These are phyloP conservation scores for Blastobasis adustella DNA, from an alignment of 2,888 invertebrate genomes.

Conservation along the genomic window DNA sequence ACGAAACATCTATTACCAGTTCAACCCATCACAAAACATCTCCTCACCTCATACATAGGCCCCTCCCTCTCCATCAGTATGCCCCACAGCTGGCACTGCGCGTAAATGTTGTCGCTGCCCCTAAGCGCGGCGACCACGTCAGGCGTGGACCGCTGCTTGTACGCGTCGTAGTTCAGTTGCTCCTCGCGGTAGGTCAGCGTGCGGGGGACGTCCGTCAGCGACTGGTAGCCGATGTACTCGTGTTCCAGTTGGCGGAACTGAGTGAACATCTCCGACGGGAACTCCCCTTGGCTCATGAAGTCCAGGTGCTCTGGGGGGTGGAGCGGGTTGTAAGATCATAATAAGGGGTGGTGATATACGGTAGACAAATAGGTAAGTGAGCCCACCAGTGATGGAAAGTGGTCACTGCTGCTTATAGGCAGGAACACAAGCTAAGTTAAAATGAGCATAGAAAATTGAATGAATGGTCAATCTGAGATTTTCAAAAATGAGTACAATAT, in stretches of 20 bases:
- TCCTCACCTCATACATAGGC: conserved; percentile 81
- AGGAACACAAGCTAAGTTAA: too few species aligned
- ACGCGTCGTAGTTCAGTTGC: conserved; percentile 70
- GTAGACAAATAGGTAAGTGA: too few species aligned
- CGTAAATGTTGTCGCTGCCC: conserved; percentile 82
- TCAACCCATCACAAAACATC: conserved; percentile 69
- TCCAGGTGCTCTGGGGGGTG: conserved; percentile 89
- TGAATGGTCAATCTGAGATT: too few species aligned
- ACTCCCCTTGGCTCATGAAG: conserved; percentile 91
- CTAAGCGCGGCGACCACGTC: conserved; percentile 85
- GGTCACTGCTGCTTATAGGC: too few species aligned
- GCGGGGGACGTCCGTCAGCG: conserved; percentile 94
- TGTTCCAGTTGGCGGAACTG: conserved; percentile 93
- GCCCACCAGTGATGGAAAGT: too few species aligned
- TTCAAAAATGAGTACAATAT: too few species aligned
- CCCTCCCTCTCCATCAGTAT: conserved; percentile 89
- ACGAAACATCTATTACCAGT: conserved; percentile 18
- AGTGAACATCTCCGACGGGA: conserved; percentile 82
- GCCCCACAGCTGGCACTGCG: conserved; percentile 89
- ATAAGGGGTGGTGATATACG: too few species aligned
- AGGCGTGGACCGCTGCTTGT: conserved; percentile 77
- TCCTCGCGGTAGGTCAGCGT: conserved; percentile 84
- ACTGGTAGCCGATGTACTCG: conserved; percentile 95
- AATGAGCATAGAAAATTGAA: too few species aligned
- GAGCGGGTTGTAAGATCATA: too few species aligned